A percentile compares a stretch with the other conserved stretches of the same genome.
phyloP scores from a whole-genome alignment of 2,797 vertebrate genomes.

The Catostomus latipinnis region DNA sequence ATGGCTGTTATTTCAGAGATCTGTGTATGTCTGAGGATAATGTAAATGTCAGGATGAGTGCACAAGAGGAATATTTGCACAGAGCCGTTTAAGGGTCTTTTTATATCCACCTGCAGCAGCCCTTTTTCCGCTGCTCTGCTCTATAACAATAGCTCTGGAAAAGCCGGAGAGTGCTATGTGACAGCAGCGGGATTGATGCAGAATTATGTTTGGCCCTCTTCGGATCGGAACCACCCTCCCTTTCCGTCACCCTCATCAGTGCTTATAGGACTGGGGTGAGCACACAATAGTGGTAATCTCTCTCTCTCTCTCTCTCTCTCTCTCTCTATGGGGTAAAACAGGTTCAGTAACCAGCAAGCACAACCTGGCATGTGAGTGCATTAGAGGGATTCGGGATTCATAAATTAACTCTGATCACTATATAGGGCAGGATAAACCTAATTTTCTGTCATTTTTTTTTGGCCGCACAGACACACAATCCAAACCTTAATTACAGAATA shows the following conservation, averaged over 20 bases:
- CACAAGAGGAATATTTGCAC: conserved; percentile 71
- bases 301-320: too few species aligned
- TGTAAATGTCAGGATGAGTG: conserved; percentile 72
- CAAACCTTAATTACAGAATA: too few species aligned
- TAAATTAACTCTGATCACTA: conserved; percentile 66
- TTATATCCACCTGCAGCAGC: conserved; percentile 83
- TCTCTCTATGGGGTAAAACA: conserved; percentile 33
- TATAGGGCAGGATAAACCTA: conserved; percentile 60
- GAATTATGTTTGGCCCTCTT: conserved; percentile 77
- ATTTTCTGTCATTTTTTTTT: conserved; percentile 52
- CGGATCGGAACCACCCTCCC: conserved; percentile 60
- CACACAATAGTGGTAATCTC: conserved; percentile 28
- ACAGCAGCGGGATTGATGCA: conserved; percentile 76
- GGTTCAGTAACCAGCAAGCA: conserved; percentile 65
- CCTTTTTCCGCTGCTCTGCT: conserved; percentile 81
- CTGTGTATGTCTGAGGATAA: conserved; percentile 58
- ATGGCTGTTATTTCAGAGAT: not conserved
- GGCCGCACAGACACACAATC: conserved; percentile 9
- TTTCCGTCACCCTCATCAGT: conserved; percentile 61
- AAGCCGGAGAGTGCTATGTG: conserved; percentile 73
- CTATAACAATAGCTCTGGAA: conserved; percentile 81
- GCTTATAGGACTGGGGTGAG: conserved; percentile 58
- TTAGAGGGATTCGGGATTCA: conserved; percentile 63
- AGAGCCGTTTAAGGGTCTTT: conserved; percentile 74
- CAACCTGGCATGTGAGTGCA: conserved; percentile 63